These are phyloP conservation scores for Rhyacophila brunnea DNA, from an alignment of 1,140 invertebrate species.

Conservation along the genomic window DNA sequence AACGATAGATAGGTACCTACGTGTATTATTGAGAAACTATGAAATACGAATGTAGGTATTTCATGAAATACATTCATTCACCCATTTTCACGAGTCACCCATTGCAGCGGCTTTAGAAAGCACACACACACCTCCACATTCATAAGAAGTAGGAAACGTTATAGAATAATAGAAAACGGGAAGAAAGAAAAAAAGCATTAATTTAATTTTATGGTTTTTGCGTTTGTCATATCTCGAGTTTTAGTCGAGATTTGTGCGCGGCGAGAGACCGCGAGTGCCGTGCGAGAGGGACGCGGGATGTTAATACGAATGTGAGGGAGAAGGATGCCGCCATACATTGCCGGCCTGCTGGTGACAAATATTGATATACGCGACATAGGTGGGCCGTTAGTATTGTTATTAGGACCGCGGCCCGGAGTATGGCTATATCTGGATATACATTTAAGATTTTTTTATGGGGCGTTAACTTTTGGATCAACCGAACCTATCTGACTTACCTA, in stretches of 20 bases:
- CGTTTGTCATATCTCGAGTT: slow-evolving; percentile 53
- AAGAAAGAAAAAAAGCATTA: slow-evolving; percentile 48
- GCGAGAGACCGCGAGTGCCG: slow-evolving; percentile 8
- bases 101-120: slow-evolving; percentile 20
- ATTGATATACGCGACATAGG: slow-evolving; percentile 34
- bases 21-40: too few species aligned
- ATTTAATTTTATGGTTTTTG: slow-evolving; percentile 58
- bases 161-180: slow-evolving; percentile 35
- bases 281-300: slow-evolving; percentile 8
- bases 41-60: too few species aligned
- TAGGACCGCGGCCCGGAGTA: slow-evolving; percentile 9
- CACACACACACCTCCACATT: slow-evolving; percentile 4
- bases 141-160: slow-evolving; percentile 22
- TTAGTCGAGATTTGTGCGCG: slow-evolving; percentile 49
- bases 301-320: slow-evolving; percentile 1
- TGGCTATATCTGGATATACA: too few species aligned
- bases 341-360: slow-evolving; percentile 30
- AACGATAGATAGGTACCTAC: too few species aligned
- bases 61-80: too few species aligned
- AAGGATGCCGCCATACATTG: background rate
- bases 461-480: too few species aligned
- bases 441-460: too few species aligned
- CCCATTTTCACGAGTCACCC: slow-evolving; percentile 3
- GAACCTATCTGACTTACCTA: too few species aligned
- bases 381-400: slow-evolving; percentile 35